Percentiles rank a stretch among this genome's conserved stretches.
Conservation (phyloP, 2,113 vertebrate species). For the Puffinus mauretanicus region DNA sequence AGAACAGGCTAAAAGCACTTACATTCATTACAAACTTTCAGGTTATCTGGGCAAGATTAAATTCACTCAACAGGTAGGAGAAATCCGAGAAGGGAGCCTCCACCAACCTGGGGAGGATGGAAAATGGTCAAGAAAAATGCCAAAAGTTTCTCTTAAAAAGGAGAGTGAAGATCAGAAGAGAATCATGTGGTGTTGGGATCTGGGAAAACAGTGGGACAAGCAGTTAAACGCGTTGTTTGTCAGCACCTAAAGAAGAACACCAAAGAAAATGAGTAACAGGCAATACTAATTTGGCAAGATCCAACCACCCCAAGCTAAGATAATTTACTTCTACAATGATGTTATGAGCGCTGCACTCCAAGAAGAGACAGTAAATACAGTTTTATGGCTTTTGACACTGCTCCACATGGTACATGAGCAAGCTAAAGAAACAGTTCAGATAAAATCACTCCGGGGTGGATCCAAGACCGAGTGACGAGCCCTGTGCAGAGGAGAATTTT, state of each 20-base stretch:
- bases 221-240: background rate
- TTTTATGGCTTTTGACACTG: background rate
- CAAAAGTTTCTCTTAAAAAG: background rate
- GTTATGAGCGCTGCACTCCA: background rate
- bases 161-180: background rate
- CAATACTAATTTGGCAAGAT: background rate
- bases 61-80: background rate
- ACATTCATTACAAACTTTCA: fast-evolving
- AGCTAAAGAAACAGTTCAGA: background rate
- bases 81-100: background rate
- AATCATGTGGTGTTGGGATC: background rate
- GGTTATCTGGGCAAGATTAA: background rate
- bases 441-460: background rate
- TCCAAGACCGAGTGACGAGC: fast-evolving
- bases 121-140: background rate
- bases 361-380: background rate
- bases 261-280: background rate
- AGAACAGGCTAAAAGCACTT: background rate
- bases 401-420: background rate
- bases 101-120: background rate
- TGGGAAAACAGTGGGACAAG: background rate
- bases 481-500: fast-evolving
- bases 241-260: background rate
- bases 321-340: background rate
- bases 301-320: background rate